Percentiles rank a stretch among this genome's conserved stretches.
Conservation (phyloP, 1,140 invertebrate genomes). For the Helicoverpa armigera region DNA sequence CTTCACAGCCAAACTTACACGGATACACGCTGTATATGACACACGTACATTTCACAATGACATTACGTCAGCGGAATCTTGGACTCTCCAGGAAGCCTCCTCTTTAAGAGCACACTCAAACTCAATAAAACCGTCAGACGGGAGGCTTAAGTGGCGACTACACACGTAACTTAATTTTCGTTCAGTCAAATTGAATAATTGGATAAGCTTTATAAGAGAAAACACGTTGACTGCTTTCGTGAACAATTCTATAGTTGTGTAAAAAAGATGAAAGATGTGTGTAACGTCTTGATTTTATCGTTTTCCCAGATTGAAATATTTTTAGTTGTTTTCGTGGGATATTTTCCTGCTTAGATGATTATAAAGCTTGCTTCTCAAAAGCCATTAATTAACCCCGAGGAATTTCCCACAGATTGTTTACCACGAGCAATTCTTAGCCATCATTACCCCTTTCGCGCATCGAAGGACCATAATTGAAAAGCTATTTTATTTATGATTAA, state of each 20-base stretch:
- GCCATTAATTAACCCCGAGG: no score
- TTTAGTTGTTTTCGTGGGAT: no score
- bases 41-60: constrained; percentile 19
- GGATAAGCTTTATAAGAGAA: constrained; percentile 44
- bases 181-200: constrained; percentile 50
- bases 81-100: constrained; percentile 45
- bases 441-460: no score
- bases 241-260: not conserved
- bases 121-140: constrained; percentile 58
- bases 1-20: not conserved
- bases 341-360: no score
- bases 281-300: no score
- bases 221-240: constrained; percentile 39
- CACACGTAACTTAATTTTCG: constrained; percentile 60
- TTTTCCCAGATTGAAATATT: no score
- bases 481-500: no score
- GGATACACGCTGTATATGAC: not conserved
- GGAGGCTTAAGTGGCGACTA: constrained; percentile 55
- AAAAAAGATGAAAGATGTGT: not conserved
- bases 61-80: constrained; percentile 36
- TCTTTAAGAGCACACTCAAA: constrained; percentile 57
- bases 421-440: no score
- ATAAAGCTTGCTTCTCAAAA: no score
- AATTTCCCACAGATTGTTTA: no score
- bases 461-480: no score